Percentiles rank a stretch among this genome's conserved stretches.
These are phyloP conservation scores for Lontra canadensis DNA, from an alignment of 2,113 vertebrate species.

Conservation along the genomic window DNA sequence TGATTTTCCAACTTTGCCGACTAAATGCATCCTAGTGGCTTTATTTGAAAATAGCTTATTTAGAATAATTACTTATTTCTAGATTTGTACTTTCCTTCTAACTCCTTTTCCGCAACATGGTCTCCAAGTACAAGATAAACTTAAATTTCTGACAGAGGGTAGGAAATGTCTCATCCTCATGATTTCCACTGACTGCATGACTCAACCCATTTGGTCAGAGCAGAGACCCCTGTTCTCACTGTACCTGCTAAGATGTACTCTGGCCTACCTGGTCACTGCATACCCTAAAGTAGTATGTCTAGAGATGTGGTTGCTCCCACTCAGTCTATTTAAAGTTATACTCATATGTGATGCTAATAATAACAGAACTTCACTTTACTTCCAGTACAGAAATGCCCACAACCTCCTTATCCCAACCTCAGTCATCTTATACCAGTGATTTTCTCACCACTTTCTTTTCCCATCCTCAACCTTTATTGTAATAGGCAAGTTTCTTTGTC, in stretches of 20 bases:
- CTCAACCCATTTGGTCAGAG: neutral
- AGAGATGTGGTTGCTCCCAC: neutral
- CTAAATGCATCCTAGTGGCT: constrained; percentile 44
- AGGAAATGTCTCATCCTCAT: neutral
- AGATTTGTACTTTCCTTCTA: constrained; percentile 31
- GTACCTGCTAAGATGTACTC: neutral
- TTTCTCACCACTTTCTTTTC: neutral
- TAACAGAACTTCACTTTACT: neutral
- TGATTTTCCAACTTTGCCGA: constrained; percentile 17
- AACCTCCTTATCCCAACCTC: neutral
- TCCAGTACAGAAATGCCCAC: neutral
- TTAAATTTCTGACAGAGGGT: neutral
- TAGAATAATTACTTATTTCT: constrained; percentile 54
- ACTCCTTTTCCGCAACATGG: neutral
- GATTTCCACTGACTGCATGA: neutral
- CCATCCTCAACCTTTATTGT: neutral
- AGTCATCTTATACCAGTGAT: neutral
- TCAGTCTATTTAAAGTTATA: neutral
- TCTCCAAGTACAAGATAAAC: neutral
- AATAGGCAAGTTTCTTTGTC: neutral
- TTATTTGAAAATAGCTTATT: constrained; percentile 56
- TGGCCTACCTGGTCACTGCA: neutral
- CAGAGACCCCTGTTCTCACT: neutral
- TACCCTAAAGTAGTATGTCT: neutral
- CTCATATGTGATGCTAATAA: neutral